A percentile compares a stretch with the other conserved stretches of the same genome.
Conservation (phyloP, 2,113 vertebrate species). For the Phainopepla nitens region DNA sequence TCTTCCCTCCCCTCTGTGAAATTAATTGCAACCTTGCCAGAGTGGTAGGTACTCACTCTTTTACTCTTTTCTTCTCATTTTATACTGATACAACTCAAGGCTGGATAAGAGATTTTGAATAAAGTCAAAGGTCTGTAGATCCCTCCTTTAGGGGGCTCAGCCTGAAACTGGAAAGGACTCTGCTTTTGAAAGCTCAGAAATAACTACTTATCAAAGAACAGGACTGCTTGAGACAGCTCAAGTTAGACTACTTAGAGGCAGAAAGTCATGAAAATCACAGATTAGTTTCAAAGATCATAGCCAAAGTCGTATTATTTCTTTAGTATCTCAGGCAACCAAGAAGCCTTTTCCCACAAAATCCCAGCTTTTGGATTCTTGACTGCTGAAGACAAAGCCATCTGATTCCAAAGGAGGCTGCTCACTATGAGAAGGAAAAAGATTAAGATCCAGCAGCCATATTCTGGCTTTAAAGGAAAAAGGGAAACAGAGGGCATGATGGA, state of each 20-base stretch:
- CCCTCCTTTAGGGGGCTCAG: neutral
- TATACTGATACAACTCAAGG: neutral
- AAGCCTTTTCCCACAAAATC: neutral
- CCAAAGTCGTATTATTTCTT: neutral
- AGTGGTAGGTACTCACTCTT: neutral
- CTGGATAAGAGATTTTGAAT: neutral
- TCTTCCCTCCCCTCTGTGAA: neutral
- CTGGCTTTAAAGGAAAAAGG: neutral
- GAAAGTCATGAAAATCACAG: neutral
- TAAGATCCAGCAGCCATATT: neutral
- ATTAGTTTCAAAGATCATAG: neutral
- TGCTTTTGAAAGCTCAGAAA: neutral
- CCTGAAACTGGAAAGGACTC: neutral
- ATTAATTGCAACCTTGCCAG: constrained; percentile 8
- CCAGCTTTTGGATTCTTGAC: neutral
- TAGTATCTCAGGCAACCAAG: neutral
- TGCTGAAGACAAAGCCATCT: neutral
- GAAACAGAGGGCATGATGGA: neutral
- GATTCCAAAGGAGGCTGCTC: neutral
- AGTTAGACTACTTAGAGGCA: neutral
- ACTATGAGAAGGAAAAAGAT: neutral
- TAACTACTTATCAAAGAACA: neutral
- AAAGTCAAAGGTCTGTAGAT: neutral
- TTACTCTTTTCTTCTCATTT: neutral
- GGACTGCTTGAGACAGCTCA: neutral